Evolutionary conservation across 2,113 vertebrate species (phyloP), one percentile per base, ranked within the genome.

Genomic region (Elaphurus davidianus): DNA sequence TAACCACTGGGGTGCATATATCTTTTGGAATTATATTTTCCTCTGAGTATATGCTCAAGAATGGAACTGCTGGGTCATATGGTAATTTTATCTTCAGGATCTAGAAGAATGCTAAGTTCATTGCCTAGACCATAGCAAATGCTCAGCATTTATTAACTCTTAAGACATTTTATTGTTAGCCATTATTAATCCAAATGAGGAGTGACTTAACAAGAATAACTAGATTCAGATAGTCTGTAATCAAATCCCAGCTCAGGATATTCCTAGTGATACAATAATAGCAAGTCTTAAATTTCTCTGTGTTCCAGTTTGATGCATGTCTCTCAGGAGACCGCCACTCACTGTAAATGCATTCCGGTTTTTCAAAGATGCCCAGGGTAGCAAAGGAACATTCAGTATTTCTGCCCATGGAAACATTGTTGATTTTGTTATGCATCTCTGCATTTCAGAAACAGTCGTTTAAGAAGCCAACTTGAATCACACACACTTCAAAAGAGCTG

Each of bases 301-400:
- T 5, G 23, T 74, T 93, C 45, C 16, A 74, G 33, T 76, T 78
- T 86, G 90, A 94, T 93, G 60, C 11, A 4, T 14, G 60, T 98
- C 85, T 89, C 88, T 85, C 0, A 0, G 88, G 88, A 95, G 43
- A 83, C 27, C 0, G 2, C 62, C 52, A 95, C 47, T 54, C 87
- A 40, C 9, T 64, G 3, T 54, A 52, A 95, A 74, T 40, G 28
- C 30, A 59, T 93, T 94, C 15, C 43, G 23, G 88, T 7, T 60
- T 62, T 90, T 86, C 76, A 94, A 83, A 94, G 71, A 76, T 91
- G 43, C 55, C 78, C 78, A 54, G 4, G 3, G 33, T 83, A 96
- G 96, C 91, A 93, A 98, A 97, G 78, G 3, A 81, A n/a, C 16
- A 62, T 60, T 92, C 76, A 86, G 21, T 90, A 86, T 91, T 92